Evolutionary conservation across 2,888 invertebrate species (phyloP).

Genomic region (Heliothis peltigera): DNA sequence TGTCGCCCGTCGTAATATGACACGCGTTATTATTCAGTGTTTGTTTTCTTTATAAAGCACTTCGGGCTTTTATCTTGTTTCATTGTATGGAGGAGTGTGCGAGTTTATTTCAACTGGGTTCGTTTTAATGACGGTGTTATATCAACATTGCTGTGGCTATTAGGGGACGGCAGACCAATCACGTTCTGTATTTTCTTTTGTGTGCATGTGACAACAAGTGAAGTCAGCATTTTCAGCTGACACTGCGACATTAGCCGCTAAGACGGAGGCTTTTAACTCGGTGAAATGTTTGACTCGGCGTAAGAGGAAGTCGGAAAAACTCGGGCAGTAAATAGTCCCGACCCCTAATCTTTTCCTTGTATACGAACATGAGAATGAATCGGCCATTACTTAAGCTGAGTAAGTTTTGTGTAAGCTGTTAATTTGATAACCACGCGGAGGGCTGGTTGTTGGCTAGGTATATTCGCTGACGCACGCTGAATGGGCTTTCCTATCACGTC

Average conservation of each 20-base stretch:
- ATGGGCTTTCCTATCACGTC: neutral
- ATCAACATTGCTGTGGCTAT: constrained; percentile 54
- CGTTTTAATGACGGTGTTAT: constrained; percentile 52
- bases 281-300: constrained; percentile 42
- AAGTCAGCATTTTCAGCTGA: constrained; percentile 29
- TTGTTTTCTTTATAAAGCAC: constrained; percentile 45
- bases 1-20: constrained; percentile 50
- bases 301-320: constrained; percentile 35
- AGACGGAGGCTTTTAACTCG: constrained; percentile 40
- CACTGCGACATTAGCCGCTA: constrained; percentile 29
- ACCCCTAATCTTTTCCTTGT: constrained; percentile 51
- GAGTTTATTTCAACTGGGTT: constrained; percentile 49
- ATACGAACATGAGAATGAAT: constrained; percentile 49
- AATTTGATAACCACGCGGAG: constrained; percentile 53
- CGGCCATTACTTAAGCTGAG: constrained; percentile 39
- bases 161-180: constrained; percentile 54
- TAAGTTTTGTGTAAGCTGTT: constrained; percentile 57
- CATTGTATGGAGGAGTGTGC: constrained; percentile 39
- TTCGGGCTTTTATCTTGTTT: constrained; percentile 39
- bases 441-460: constrained; percentile 34
- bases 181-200: constrained; percentile 33
- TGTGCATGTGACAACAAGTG: constrained; percentile 39
- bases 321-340: constrained; percentile 39
- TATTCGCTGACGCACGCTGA: constrained; percentile 40
- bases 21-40: constrained; percentile 51